phyloP scores from a whole-genome alignment of 2,113 vertebrate species.

The Hylia prasina region DNA sequence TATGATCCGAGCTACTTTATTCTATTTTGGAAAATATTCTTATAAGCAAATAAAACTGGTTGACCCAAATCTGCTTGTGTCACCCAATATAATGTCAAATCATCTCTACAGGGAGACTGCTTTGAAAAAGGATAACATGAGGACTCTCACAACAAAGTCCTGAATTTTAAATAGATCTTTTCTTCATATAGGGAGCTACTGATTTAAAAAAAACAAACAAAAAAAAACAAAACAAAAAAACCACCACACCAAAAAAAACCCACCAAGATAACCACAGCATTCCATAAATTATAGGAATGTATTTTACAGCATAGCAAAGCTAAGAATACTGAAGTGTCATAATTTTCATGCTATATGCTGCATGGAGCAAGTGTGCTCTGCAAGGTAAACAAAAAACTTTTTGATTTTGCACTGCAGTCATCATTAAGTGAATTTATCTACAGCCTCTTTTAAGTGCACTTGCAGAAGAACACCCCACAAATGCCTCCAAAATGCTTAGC shows the following conservation, averaged over 20 bases:
- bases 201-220: not conserved
- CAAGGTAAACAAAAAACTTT: slow-evolving; percentile 33
- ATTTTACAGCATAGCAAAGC: not conserved
- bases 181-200: not conserved
- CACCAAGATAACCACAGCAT: not conserved
- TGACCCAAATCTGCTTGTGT: not conserved
- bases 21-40: not conserved
- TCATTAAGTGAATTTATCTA: slow-evolving; percentile 35
- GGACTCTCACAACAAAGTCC: not conserved
- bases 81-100: not conserved
- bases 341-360: not conserved
- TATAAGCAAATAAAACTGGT: not conserved
- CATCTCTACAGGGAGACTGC: not conserved
- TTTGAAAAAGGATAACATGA: not conserved
- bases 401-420: slow-evolving; percentile 15
- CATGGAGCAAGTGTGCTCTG: not conserved
- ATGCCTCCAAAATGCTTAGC: not conserved
- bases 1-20: not conserved
- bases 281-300: not conserved
- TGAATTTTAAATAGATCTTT: not conserved
- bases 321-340: not conserved
- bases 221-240: not conserved
- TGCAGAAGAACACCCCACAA: not conserved
- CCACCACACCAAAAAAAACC: not conserved
- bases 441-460: not conserved